Evolutionary conservation across 2,797 vertebrate genomes (phyloP).

Genomic region (Orestias chungarensis): DNA sequence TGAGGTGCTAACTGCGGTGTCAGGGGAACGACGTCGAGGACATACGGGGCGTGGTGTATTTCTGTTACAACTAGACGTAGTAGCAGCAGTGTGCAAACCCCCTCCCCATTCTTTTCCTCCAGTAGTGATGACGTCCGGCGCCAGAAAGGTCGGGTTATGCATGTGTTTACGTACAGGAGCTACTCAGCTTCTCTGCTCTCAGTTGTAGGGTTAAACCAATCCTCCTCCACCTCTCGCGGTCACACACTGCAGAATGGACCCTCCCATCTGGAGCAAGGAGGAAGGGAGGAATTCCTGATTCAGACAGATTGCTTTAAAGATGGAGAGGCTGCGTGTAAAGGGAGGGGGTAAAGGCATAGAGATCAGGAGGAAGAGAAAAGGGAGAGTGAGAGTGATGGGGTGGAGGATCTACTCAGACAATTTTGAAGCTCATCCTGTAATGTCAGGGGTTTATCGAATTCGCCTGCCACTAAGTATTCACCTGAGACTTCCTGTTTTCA

Average conservation of each 20-base stretch:
- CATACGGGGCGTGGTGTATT: background rate
- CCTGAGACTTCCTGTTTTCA: conserved; percentile 29
- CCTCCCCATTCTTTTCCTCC: background rate
- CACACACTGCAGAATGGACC: conserved; percentile 48
- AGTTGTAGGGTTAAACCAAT: conserved; percentile 63
- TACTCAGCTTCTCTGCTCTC: conserved; percentile 13
- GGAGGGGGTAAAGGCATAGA: conserved; percentile 35
- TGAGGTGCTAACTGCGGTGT: conserved; percentile 52
- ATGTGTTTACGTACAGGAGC: conserved; percentile 31
- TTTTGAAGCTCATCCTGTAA: conserved; percentile 28
- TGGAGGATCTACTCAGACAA: conserved; percentile 34
- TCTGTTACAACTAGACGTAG: background rate
- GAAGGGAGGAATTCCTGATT: conserved; percentile 65
- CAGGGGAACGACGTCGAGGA: conserved; percentile 26
- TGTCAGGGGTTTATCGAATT: conserved; percentile 13
- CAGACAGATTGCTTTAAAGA: conserved; percentile 67
- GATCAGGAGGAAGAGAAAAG: conserved; percentile 8
- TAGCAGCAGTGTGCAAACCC: background rate
- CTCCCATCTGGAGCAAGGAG: conserved; percentile 47
- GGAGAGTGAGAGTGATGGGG: conserved; percentile 37
- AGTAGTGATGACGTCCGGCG: conserved; percentile 49
- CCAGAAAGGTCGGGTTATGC: conserved; percentile 21
- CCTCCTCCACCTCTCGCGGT: conserved; percentile 11
- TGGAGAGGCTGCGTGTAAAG: conserved; percentile 37
- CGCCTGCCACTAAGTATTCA: background rate